Evolutionary conservation across 2,888 invertebrate genomes (phyloP).

Genomic region (Limenitis camilla): DNA sequence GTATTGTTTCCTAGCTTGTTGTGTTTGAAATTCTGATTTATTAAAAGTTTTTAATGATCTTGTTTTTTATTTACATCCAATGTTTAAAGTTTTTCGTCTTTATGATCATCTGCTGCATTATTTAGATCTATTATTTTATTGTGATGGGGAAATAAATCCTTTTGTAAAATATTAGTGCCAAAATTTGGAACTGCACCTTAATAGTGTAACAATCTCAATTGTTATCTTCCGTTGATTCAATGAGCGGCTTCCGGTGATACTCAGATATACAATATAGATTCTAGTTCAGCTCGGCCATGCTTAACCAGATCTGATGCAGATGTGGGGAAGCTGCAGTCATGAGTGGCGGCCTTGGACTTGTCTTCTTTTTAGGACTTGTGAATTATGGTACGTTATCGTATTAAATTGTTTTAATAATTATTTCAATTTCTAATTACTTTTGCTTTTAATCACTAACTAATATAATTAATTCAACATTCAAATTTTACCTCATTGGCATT

Average conservation of each 20-base stretch:
- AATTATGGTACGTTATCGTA: slow-evolving; percentile 41
- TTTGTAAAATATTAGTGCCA: background rate
- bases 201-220: slow-evolving; percentile 38
- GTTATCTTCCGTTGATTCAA: slow-evolving; percentile 38
- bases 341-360: slow-evolving; percentile 28
- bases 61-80: slow-evolving; percentile 31
- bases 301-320: slow-evolving; percentile 27
- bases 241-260: slow-evolving; percentile 32
- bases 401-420: background rate
- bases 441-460: no score
- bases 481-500: no score
- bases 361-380: slow-evolving; percentile 41
- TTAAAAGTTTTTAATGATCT: slow-evolving; percentile 52
- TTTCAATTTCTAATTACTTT: no score
- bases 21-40: slow-evolving; percentile 59
- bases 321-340: slow-evolving; percentile 29
- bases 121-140: background rate
- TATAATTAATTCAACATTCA: no score
- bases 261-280: slow-evolving; percentile 7
- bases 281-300: slow-evolving; percentile 8
- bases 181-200: slow-evolving; percentile 16
- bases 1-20: slow-evolving; percentile 34
- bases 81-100: no score
- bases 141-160: background rate
- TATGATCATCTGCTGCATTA: background rate